Conservation (phyloP, 2,113 vertebrate genomes). For the Thalassoma bifasciatum region DNA sequence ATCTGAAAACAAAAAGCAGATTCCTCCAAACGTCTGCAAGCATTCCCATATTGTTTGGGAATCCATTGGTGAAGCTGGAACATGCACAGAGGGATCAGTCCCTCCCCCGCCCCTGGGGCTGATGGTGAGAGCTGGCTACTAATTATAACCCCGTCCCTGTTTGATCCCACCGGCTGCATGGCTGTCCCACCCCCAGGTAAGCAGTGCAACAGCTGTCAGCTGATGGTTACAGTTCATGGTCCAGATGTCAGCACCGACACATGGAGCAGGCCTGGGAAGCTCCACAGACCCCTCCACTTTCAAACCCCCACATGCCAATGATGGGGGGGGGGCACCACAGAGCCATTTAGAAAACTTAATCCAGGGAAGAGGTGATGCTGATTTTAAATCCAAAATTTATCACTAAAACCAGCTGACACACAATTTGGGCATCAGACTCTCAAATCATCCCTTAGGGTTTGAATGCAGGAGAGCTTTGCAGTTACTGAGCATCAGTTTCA, state of each 20-base stretch:
- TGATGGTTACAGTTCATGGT: slow-evolving; percentile 39
- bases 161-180: slow-evolving; percentile 50
- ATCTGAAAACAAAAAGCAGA: too few relatives aligned
- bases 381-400: too few relatives aligned
- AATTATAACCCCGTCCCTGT: slow-evolving; percentile 59
- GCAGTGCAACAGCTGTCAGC: slow-evolving; percentile 59
- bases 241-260: slow-evolving; percentile 60
- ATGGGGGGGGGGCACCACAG: neutral
- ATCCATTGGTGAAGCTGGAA: slow-evolving; percentile 19
- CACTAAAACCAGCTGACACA: too few relatives aligned
- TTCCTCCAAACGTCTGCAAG: neutral
- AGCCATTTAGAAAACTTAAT: neutral
- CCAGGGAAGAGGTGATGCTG: neutral
- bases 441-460: too few relatives aligned
- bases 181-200: slow-evolving; percentile 32
- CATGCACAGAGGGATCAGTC: neutral
- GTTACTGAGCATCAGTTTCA: too few relatives aligned
- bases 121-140: slow-evolving; percentile 16
- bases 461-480: too few relatives aligned
- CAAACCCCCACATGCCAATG: too few relatives aligned
- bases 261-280: slow-evolving; percentile 14
- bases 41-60: slow-evolving; percentile 8
- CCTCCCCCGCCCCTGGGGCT: slow-evolving; percentile 6
- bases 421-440: too few relatives aligned
- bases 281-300: neutral